These are phyloP conservation scores for Nicator chloris DNA, from an alignment of 2,113 vertebrate species.

Conservation along the genomic window DNA sequence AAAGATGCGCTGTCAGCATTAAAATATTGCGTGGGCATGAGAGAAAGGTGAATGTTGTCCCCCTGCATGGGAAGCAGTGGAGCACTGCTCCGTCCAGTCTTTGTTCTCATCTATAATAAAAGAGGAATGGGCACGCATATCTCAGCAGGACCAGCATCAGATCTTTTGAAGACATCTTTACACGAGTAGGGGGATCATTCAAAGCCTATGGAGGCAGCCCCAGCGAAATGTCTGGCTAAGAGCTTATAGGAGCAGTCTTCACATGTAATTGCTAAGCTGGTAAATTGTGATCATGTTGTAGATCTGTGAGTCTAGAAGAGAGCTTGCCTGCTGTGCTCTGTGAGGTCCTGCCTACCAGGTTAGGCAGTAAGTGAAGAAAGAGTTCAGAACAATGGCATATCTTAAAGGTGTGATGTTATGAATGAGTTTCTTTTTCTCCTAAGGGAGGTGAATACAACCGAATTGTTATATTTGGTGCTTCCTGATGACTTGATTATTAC, in stretches of 20 bases:
- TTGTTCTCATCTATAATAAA: neutral
- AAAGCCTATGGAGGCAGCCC: neutral
- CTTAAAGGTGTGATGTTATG: neutral
- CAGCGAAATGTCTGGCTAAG: neutral
- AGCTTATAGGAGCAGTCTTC: neutral
- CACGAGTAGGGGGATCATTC: neutral
- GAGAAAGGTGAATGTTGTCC: neutral
- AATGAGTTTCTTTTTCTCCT: neutral
- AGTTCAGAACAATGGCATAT: neutral
- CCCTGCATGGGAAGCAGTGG: neutral
- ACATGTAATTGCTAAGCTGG: neutral
- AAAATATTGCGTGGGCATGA: neutral
- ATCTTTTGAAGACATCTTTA: neutral
- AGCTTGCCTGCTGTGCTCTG: neutral
- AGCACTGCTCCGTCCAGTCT: neutral
- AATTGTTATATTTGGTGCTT: neutral
- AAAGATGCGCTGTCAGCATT: fast-evolving
- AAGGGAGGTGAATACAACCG: neutral
- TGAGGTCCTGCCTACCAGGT: neutral
- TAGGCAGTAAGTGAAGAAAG: neutral
- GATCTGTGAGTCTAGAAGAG: neutral
- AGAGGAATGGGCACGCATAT: neutral
- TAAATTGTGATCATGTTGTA: neutral
- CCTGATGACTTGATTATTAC: neutral
- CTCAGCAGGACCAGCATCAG: neutral